Evolutionary conservation across 35 echinoderm and acorn worm species (phyloP).

Genomic region (Chiridota heheva): DNA sequence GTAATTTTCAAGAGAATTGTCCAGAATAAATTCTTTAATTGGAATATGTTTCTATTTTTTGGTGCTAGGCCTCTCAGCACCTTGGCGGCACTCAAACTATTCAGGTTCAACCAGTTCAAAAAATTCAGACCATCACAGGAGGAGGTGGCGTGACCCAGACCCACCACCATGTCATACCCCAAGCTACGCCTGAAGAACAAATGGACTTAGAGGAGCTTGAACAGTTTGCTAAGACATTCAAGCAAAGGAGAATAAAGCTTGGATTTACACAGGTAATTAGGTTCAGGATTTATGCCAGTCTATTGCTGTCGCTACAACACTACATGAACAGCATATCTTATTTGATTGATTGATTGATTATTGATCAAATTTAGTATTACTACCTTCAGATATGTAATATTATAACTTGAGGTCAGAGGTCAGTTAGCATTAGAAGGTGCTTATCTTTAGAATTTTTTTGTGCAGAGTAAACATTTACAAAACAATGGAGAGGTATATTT

Average conservation of each 20-base stretch:
- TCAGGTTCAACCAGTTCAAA: slow-evolving; percentile 75
- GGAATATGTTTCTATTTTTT: neutral
- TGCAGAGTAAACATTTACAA: too few relatives aligned
- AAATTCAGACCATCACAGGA: slow-evolving; percentile 25
- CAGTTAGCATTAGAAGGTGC: too few relatives aligned
- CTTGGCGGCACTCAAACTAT: slow-evolving; percentile 47
- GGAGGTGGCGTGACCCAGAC: neutral
- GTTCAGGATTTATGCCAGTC: neutral
- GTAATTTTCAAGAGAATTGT: too few relatives aligned
- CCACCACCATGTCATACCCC: slow-evolving; percentile 50
- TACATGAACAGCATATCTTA: too few relatives aligned
- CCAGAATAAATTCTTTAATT: neutral
- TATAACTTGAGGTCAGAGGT: too few relatives aligned
- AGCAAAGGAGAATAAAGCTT: slow-evolving; percentile 93
- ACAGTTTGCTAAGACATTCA: slow-evolving; percentile 95
- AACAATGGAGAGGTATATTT: too few relatives aligned
- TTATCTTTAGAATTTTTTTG: too few relatives aligned
- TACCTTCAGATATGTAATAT: too few relatives aligned
- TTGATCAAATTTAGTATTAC: too few relatives aligned
- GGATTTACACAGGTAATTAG: slow-evolving; percentile 95
- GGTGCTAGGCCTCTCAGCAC: slow-evolving; percentile 28
- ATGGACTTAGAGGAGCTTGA: slow-evolving; percentile 96
- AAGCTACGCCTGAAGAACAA: slow-evolving; percentile 69
- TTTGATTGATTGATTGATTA: too few relatives aligned
- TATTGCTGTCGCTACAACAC: neutral